Evolutionary conservation across 2,888 invertebrate species (phyloP), one percentile per base, ranked within the genome.

Genomic region (Phytoseiulus persimilis): DNA sequence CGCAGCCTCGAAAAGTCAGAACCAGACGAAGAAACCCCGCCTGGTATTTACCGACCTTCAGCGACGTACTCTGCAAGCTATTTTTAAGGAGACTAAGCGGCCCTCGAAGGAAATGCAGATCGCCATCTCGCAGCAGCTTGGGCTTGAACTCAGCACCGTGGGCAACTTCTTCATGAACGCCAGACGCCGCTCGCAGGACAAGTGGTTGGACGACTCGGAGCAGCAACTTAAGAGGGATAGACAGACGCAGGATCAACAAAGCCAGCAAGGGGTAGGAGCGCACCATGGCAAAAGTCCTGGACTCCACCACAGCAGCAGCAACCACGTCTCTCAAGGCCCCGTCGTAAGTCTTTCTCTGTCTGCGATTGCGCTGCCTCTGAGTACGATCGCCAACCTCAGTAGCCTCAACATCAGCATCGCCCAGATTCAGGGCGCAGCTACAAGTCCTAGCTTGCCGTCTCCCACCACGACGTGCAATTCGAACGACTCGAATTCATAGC

Each of bases 131-230:
- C 95, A 98, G 91, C 98, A 99, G 93, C 94, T 99, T 92, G 98
- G 98, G 91, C 94, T 99, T 91, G 98, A 98, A 93, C 98, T 98
- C 90, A 98, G 98, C 90, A 99, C 99, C 23, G 98, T 99, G 90
- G 98, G 99, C 89, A 99, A 99, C 93, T 99, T 99, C 95, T 99
- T 99, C 94, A 99, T 99, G 99, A 99, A 99, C 93, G 99, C 99
- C n/a, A 95, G 99, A 90, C 95, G 99, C 92, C 95, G 99, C 91
- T 93, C 94, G 46, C 93, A 94, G 91, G 99, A 99, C 94, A 99
- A 98, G 92, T 99, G 98, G 98, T 96, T 97, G 93, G 98, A 98
- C 92, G 97, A 98, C 92, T 97, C 96, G 39, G 87, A 87, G 87
- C 87, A 87, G 87, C 87, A 87, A 87, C 87, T 39, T 14, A 87